Percentiles rank a stretch among this genome's conserved stretches.
phyloP scores from a whole-genome alignment of 2,113 vertebrate genomes.

The Melanocharis versteri region DNA sequence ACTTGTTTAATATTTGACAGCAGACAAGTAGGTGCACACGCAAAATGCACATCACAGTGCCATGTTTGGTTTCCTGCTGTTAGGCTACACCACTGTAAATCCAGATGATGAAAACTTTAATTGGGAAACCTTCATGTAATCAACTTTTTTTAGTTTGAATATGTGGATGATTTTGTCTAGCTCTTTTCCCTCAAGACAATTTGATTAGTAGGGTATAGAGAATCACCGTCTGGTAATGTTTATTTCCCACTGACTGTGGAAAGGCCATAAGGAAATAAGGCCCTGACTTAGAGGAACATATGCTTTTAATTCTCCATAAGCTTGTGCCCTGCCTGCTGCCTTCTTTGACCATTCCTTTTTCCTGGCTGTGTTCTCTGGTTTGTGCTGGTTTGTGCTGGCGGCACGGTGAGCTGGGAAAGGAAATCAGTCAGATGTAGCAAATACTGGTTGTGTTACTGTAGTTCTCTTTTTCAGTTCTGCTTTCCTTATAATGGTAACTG shows the following conservation, averaged over 20 bases:
- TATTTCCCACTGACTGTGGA: background rate
- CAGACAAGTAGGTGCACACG: background rate
- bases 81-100: background rate
- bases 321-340: background rate
- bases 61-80: background rate
- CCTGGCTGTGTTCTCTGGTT: background rate
- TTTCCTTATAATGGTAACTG: background rate
- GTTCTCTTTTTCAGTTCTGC: background rate
- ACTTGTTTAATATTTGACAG: background rate
- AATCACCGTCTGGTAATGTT: background rate
- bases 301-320: background rate
- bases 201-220: background rate
- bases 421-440: background rate
- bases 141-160: background rate
- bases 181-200: background rate
- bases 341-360: background rate
- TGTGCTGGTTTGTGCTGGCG: background rate
- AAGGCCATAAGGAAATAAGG: background rate
- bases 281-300: background rate
- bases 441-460: background rate
- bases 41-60: background rate
- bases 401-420: background rate
- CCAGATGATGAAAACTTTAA: background rate
- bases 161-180: background rate
- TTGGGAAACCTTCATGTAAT: background rate